Conservation (phyloP, 1,140 invertebrate species). For the Triops cancriformis region DNA sequence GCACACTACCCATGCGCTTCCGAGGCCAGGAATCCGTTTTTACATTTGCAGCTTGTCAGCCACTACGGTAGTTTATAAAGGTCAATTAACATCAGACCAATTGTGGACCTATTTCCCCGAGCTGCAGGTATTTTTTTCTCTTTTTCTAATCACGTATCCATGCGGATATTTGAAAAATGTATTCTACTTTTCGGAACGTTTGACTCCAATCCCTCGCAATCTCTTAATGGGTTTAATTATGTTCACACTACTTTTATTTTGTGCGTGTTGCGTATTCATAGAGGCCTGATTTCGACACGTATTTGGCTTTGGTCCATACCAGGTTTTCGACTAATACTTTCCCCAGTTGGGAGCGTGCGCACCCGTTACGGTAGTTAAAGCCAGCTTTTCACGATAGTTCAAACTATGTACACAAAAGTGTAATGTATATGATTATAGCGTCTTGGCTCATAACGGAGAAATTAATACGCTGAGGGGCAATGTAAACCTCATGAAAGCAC, state of each 20-base stretch:
- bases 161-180: neutral
- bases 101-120: constrained; percentile 78
- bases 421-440: constrained; percentile 46
- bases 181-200: neutral
- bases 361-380: constrained; percentile 74
- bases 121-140: constrained; percentile 42
- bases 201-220: neutral
- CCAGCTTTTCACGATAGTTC: neutral
- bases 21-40: constrained; percentile 71
- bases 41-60: constrained; percentile 94
- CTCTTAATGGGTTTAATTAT: neutral
- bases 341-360: constrained; percentile 96
- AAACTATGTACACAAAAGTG: neutral
- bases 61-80: constrained; percentile 92
- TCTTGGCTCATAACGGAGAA: constrained; percentile 97
- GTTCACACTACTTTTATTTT: neutral
- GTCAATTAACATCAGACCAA: constrained; percentile 90
- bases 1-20: constrained; percentile 78
- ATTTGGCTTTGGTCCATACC: constrained; percentile 91
- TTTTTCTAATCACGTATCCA: neutral
- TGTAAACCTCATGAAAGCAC: constrained; percentile 95
- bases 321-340: constrained; percentile 98
- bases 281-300: constrained; percentile 79
- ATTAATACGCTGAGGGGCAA: constrained; percentile 98
- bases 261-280: constrained; percentile 33